Evolutionary conservation across 2,113 vertebrate species (phyloP).

Genomic region (Myanophis thanlyinensis): DNA sequence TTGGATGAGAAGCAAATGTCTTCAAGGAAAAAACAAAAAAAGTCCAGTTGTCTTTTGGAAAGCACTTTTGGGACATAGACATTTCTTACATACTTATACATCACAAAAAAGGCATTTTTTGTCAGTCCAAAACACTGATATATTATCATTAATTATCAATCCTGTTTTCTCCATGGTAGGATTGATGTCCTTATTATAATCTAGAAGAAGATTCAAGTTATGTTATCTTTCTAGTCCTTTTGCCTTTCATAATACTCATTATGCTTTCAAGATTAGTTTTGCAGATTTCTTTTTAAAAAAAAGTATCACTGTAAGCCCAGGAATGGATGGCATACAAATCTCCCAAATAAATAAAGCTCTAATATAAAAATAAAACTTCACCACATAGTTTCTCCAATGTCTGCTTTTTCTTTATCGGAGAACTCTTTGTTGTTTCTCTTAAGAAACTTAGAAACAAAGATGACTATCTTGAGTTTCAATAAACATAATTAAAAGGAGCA

Average conservation of each 20-base stretch:
- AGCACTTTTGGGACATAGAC: not conserved
- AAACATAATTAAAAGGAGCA: constrained; percentile 71
- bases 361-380: constrained; percentile 45
- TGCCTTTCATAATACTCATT: not conserved
- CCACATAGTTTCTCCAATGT: constrained; percentile 78
- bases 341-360: not conserved
- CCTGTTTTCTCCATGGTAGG: not conserved
- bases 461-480: constrained; percentile 79
- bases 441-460: constrained; percentile 67
- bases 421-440: constrained; percentile 76
- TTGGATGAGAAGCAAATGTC: not conserved
- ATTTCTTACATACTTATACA: not conserved
- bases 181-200: not conserved
- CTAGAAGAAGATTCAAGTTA: not conserved
- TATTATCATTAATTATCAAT: not conserved
- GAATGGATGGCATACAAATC: not conserved
- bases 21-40: not conserved
- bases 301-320: not conserved
- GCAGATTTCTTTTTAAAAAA: not conserved
- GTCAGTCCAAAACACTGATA: not conserved
- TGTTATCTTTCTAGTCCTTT: not conserved
- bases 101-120: not conserved
- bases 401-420: constrained; percentile 68
- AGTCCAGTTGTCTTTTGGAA: not conserved
- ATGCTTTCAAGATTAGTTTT: not conserved